Evolutionary conservation across 1,140 invertebrate genomes (phyloP).

Genomic region (Drosophila sechellia): DNA sequence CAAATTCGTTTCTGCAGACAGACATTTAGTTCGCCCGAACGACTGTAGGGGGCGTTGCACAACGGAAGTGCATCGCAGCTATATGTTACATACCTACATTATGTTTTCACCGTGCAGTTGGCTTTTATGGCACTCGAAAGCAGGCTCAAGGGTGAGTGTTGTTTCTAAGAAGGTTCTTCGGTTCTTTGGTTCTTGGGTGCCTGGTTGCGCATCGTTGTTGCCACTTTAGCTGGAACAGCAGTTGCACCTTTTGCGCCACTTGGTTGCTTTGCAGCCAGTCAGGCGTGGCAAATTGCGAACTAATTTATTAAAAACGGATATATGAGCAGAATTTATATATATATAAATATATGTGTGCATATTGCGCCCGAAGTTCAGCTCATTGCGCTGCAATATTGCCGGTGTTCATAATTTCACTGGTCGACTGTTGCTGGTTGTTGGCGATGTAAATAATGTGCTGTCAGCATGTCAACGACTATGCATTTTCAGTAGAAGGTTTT

Average conservation of each 20-base stretch:
- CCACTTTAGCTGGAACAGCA: slow-evolving; percentile 35
- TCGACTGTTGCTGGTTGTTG: background rate
- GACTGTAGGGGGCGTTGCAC: slow-evolving; percentile 54
- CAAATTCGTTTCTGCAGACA: slow-evolving; percentile 16
- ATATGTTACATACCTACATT: slow-evolving; percentile 38
- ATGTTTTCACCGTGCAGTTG: slow-evolving; percentile 37
- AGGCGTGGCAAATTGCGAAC: slow-evolving; percentile 56
- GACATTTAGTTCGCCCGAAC: slow-evolving; percentile 39
- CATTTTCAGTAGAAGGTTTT: slow-evolving; percentile 32
- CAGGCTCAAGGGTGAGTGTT: slow-evolving; percentile 34
- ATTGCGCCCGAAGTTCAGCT: slow-evolving; percentile 20
- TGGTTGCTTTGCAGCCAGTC: slow-evolving; percentile 21
- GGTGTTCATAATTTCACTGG: slow-evolving; percentile 46
- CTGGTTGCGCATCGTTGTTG: slow-evolving; percentile 15
- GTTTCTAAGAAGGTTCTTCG: slow-evolving; percentile 10
- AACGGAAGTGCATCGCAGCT: slow-evolving; percentile 57
- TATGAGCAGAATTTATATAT: slow-evolving; percentile 55
- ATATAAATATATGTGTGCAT: background rate
- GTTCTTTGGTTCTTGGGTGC: background rate
- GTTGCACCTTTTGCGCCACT: slow-evolving; percentile 22
- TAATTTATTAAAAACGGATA: slow-evolving; percentile 68
- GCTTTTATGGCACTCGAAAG: slow-evolving; percentile 57
- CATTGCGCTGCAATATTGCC: slow-evolving; percentile 52
- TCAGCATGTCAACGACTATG: slow-evolving; percentile 57
- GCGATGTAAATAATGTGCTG: slow-evolving; percentile 58